Base-by-base conservation (phyloP, 2,113 vertebrate species). In the Protomyctophum bolini region DNA sequence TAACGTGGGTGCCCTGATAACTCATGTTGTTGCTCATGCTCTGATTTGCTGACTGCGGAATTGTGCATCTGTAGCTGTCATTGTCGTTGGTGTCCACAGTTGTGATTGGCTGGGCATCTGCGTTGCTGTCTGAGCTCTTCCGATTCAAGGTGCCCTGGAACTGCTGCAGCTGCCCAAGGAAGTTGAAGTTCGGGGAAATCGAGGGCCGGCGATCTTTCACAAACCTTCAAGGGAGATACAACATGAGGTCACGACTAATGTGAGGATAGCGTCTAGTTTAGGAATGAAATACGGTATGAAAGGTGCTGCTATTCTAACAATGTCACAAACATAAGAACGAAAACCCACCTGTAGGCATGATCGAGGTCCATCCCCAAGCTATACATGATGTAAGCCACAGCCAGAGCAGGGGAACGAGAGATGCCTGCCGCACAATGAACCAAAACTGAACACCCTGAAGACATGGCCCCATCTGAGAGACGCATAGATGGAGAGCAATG, bases 111-210 rank as follows among this genome's bases (percentile, higher is more conserved):
- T 74, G 81, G 50, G 47, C 7, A 6, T 62, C 10, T 8, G 67
- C 49, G 21, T 58, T 51, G 0, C 66, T 64, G 0, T 79, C 59
- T 1, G 66, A 10, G 0, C 51, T 49, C 21, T 76, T 84, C 11
- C 86, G 86, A 48, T 68, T 76, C 33, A 94, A 88, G 0, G 89
- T 91, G n/a, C 73, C 77, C 79, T 95, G 91, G 55, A 94, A 94
- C 66, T 89, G 88, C 83, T 94, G 92, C 74, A 95, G 89, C 72
- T 94, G 94, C 52, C 94, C 94, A 63, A 95, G 89, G 79, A 95
- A 95, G 85, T 95, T 95, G 79, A 95, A 94, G 78, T 95, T 95
- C 1, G 94, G 94, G 28, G 94, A 95, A 63, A 95, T 95, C 33
- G 93, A 91, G 9, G 94, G 93, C 54, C 94, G 82, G 10, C 93